These are phyloP conservation scores for Hemithea aestivaria DNA, from an alignment of 2,888 invertebrate species.

Conservation along the genomic window DNA sequence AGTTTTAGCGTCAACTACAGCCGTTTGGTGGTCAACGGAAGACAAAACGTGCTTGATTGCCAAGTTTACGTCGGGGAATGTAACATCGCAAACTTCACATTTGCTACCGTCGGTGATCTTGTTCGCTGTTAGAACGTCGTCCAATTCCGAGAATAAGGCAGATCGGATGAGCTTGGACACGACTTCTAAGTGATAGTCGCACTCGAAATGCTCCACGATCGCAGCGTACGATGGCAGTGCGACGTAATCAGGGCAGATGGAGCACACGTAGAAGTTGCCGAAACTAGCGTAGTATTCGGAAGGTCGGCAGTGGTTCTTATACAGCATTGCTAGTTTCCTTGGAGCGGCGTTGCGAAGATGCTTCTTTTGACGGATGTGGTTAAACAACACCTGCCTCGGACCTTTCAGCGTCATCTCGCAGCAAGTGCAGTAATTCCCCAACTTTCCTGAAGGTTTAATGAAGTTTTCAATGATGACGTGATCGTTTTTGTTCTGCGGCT, in stretches of 20 bases:
- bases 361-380: constrained; percentile 72
- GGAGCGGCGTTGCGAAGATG: constrained; percentile 70
- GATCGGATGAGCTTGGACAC: constrained; percentile 54
- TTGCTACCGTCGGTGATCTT: constrained; percentile 43
- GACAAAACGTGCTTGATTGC: constrained; percentile 53
- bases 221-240: constrained; percentile 66
- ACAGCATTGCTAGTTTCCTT: constrained; percentile 54
- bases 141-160: constrained; percentile 49
- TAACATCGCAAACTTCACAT: constrained; percentile 51
- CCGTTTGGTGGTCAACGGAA: constrained; percentile 53
- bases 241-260: constrained; percentile 57
- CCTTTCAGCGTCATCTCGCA: constrained; percentile 72
- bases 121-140: constrained; percentile 44
- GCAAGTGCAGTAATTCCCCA: constrained; percentile 64
- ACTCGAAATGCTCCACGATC: constrained; percentile 66
- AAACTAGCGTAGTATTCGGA: constrained; percentile 69
- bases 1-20: constrained; percentile 43
- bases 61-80: constrained; percentile 43
- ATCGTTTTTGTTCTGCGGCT: constrained; percentile 59
- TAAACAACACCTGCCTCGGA: constrained; percentile 67
- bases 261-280: constrained; percentile 66
- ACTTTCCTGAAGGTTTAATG: constrained; percentile 66
- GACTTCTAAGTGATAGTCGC: constrained; percentile 53
- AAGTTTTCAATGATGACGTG: constrained; percentile 71
- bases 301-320: constrained; percentile 64